A percentile compares a stretch with the other conserved stretches of the same genome.
Evolutionary conservation across 2,888 invertebrate species (phyloP).

Genomic region (Conomelus anceps): DNA sequence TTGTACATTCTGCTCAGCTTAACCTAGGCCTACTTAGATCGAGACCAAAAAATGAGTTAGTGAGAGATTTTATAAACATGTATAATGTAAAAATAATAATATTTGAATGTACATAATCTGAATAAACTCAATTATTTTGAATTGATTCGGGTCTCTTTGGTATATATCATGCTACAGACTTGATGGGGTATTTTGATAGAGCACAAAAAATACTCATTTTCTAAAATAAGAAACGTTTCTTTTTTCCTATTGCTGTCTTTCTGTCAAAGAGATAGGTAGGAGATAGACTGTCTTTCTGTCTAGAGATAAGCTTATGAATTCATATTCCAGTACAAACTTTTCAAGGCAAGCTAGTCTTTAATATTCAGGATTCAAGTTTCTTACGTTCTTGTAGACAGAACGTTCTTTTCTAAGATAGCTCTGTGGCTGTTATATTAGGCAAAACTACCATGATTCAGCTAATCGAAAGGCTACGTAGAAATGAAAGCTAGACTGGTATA

Average conservation of each 20-base stretch:
- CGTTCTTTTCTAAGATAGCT: too few relatives aligned
- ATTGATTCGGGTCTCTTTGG: too few relatives aligned
- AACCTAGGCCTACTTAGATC: background rate
- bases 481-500: too few relatives aligned
- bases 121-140: too few relatives aligned
- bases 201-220: background rate
- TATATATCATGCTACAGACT: background rate
- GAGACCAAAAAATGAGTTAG: background rate
- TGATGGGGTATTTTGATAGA: background rate
- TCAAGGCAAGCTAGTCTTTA: background rate
- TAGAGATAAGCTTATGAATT: background rate
- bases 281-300: too few relatives aligned
- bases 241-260: background rate
- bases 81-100: too few relatives aligned
- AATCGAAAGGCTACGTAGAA: too few relatives aligned
- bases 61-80: too few relatives aligned
- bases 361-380: background rate
- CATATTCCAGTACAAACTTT: background rate
- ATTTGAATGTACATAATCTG: too few relatives aligned
- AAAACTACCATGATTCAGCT: too few relatives aligned
- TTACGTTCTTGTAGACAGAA: background rate
- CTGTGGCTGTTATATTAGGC: too few relatives aligned
- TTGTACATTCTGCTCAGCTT: background rate
- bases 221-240: background rate
- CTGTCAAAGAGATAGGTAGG: too few relatives aligned